Percentiles rank a stretch among this genome's conserved stretches.
Evolutionary conservation across 2,113 vertebrate species (phyloP).

Genomic region (Amazona vittata): DNA sequence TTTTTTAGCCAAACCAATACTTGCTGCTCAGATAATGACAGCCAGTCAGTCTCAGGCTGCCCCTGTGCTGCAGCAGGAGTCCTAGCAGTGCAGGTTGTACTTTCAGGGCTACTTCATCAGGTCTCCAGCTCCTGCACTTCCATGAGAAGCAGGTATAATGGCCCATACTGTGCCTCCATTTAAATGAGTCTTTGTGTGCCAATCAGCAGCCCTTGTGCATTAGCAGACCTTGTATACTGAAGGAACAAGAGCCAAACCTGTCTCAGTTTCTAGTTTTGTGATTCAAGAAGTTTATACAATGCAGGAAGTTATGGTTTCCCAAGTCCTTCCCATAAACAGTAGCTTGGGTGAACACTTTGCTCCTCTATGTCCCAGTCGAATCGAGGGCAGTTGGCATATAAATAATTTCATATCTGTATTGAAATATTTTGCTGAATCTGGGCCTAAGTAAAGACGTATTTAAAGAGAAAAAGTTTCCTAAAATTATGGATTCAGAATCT

Average conservation of each 20-base stretch:
- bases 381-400: neutral
- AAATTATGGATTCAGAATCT: neutral
- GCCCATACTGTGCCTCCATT: neutral
- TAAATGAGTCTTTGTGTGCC: neutral
- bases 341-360: neutral
- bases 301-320: slow-evolving; percentile 36
- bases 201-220: neutral
- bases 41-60: neutral
- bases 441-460: neutral
- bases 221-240: neutral
- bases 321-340: slow-evolving; percentile 42
- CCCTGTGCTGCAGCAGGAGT: neutral
- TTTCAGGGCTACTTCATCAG: neutral
- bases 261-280: neutral
- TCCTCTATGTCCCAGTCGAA: neutral
- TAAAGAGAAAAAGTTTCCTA: neutral
- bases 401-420: neutral
- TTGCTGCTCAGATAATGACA: slow-evolving; percentile 3
- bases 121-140: neutral
- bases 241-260: slow-evolving; percentile 11
- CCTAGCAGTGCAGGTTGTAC: neutral
- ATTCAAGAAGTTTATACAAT: slow-evolving; percentile 38
- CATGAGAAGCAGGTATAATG: neutral
- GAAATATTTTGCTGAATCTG: neutral
- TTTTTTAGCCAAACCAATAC: neutral